Evolutionary conservation across 1,140 invertebrate species (phyloP), one percentile per base, ranked within the genome.

Genomic region (Stenopsyche tienmushanensis): DNA sequence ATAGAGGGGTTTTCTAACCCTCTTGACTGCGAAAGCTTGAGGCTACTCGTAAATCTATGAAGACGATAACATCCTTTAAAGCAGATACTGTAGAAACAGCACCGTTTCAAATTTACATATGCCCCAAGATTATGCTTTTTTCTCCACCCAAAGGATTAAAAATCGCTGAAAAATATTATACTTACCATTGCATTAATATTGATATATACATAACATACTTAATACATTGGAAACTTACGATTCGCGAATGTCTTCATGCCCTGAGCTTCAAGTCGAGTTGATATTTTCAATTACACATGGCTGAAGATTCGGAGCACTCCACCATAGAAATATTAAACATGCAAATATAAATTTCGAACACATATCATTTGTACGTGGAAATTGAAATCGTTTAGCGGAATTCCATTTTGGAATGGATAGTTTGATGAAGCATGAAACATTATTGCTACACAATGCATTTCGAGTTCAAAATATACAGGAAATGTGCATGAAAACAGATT

Each of bases 371-470:
- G 29, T 64, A 34, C 13, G 23, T 41, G 20, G 42, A 44, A 65
- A 64, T 64, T 34, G 47, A 64, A 68, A 68, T 64, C 66, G 64
- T 62, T 65, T 65, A 52, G 55, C 60, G 47, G 59, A 41, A 58
- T 67, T 67, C 47, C 53, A 67, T 67, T 64, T 63, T 25, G 29
- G 57, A 67, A 67, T 64, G 60, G 47, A 67, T 58, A 64, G 47
- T 59, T 67, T 60, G 60, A 64, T 60, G 45, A 25, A 42, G 53
- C 62, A 42, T 64, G 44, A 44, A 44, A 41, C 42, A 54, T 64
- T 67, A 64, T 59, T 64, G 42, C 44, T 47, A 45, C 65, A 54
- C 24, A 41, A 24, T 13, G 29, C 29, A 13, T 34, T 34, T 34
- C 13, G 29, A 7, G 13, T 34, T 13, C 5, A 34, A 34, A 34